Conservation (phyloP, 2,888 invertebrate genomes). For the Volucella inflata region DNA sequence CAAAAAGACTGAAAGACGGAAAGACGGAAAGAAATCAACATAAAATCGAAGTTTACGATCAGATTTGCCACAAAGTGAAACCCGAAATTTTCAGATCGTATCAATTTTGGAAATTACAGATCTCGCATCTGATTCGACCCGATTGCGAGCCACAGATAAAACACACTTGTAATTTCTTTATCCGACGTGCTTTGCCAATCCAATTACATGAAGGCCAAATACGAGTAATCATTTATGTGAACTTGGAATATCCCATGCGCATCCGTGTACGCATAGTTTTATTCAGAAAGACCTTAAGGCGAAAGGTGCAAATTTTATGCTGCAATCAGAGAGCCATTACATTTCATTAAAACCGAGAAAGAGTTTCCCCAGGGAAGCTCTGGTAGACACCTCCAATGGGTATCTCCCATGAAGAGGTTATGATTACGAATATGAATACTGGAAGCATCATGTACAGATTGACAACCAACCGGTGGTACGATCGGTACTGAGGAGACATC, state of each 20-base stretch:
- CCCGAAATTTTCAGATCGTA: constrained; percentile 47
- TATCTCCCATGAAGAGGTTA: too few relatives aligned
- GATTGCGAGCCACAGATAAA: constrained; percentile 47
- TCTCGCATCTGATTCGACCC: neutral
- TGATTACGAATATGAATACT: neutral
- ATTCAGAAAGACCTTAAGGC: constrained; percentile 17
- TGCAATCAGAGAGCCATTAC: constrained; percentile 25
- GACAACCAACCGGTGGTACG: constrained; percentile 16
- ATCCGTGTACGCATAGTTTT: neutral
- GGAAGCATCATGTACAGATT: neutral
- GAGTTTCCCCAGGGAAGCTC: neutral
- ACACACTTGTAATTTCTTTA: constrained; percentile 61
- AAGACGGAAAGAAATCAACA: neutral
- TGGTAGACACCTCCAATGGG: too few relatives aligned
- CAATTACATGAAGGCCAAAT: constrained; percentile 47
- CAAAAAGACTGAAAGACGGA: constrained; percentile 28
- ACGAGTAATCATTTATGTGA: neutral
- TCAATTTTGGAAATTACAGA: constrained; percentile 62
- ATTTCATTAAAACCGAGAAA: constrained; percentile 2
- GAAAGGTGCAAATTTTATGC: constrained; percentile 16
- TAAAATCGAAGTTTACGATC: constrained; percentile 2
- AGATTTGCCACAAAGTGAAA: constrained; percentile 9
- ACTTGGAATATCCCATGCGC: too few relatives aligned
- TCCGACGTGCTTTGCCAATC: constrained; percentile 42
- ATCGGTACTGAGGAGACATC: constrained; percentile 31